Percentiles rank a stretch among this genome's conserved stretches.
phyloP scores from a whole-genome alignment of 2,888 invertebrate genomes.

The Eubasilissa splendida region DNA sequence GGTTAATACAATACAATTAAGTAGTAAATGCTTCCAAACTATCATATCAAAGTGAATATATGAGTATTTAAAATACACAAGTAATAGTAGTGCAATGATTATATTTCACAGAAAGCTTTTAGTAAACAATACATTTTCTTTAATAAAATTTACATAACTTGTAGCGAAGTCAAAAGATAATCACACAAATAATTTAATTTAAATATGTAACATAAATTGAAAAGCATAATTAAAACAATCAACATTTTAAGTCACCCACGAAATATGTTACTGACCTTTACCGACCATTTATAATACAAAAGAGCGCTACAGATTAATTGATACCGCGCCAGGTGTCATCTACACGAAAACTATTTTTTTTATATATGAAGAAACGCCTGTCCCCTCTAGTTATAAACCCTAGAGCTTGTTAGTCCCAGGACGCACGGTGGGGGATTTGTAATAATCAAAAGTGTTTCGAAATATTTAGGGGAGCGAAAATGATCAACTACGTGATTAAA shows the following conservation, averaged over 20 bases:
- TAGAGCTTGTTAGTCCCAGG: constrained; percentile 29
- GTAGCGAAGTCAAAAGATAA: no score
- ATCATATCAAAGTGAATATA: background rate
- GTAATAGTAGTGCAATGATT: no score
- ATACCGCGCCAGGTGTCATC: constrained; percentile 43
- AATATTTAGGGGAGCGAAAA: constrained; percentile 54
- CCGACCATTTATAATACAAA: constrained; percentile 32
- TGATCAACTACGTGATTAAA: constrained; percentile 58
- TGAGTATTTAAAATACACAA: no score
- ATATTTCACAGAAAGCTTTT: no score
- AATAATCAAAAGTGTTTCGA: constrained; percentile 56
- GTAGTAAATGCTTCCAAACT: constrained; percentile 21
- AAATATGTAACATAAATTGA: background rate
- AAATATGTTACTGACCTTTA: constrained; percentile 25
- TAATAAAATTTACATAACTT: no score
- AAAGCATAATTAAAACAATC: constrained; percentile 3
- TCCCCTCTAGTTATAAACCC: constrained; percentile 1
- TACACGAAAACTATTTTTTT: constrained; percentile 38
- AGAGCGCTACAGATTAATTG: constrained; percentile 31
- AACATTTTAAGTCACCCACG: constrained; percentile 22
- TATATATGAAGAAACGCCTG: constrained; percentile 20
- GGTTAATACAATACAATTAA: constrained; percentile 15
- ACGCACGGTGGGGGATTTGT: constrained; percentile 52
- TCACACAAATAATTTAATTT: no score
- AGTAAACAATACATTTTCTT: no score